These are phyloP conservation scores for Tachina fera DNA, from an alignment of 2,888 invertebrate genomes.

Conservation along the genomic window DNA sequence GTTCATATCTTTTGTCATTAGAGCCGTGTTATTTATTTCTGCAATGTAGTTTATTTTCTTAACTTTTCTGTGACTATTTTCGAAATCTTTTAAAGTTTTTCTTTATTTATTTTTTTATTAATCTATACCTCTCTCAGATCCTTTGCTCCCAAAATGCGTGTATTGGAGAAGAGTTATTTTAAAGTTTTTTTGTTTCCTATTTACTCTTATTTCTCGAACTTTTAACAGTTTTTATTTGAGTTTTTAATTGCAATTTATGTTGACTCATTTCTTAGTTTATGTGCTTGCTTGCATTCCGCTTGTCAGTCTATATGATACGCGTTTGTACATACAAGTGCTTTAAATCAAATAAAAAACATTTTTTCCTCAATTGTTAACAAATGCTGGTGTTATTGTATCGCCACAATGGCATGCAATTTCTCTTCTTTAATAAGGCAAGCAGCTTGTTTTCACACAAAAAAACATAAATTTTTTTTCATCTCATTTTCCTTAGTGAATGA, in stretches of 20 bases:
- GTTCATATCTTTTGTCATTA: too few relatives aligned
- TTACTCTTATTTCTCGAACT: neutral
- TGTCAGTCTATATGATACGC: neutral
- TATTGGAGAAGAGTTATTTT: too few relatives aligned
- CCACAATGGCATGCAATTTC: conserved; percentile 33
- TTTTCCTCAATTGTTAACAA: conserved; percentile 32
- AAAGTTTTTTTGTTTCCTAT: too few relatives aligned
- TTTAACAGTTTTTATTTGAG: conserved; percentile 7
- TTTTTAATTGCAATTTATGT: conserved; percentile 63
- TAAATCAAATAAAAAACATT: conserved; percentile 21
- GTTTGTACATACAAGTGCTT: conserved; percentile 6
- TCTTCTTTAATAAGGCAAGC: conserved; percentile 35
- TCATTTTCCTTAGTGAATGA: conserved; percentile 34
- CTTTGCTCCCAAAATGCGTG: too few relatives aligned
- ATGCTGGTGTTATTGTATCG: conserved; percentile 24
- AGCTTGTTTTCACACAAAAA: conserved; percentile 27
- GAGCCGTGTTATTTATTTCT: too few relatives aligned
- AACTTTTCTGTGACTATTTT: too few relatives aligned
- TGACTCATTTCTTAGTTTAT: conserved; percentile 38
- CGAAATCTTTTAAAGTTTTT: neutral
- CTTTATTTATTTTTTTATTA: too few relatives aligned
- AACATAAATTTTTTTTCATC: neutral
- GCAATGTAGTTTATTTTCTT: too few relatives aligned
- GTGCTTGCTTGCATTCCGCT: conserved; percentile 27
- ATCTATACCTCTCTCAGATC: too few relatives aligned